phyloP scores from a whole-genome alignment of 2,113 vertebrate species.

The Phaethornis superciliosus region DNA sequence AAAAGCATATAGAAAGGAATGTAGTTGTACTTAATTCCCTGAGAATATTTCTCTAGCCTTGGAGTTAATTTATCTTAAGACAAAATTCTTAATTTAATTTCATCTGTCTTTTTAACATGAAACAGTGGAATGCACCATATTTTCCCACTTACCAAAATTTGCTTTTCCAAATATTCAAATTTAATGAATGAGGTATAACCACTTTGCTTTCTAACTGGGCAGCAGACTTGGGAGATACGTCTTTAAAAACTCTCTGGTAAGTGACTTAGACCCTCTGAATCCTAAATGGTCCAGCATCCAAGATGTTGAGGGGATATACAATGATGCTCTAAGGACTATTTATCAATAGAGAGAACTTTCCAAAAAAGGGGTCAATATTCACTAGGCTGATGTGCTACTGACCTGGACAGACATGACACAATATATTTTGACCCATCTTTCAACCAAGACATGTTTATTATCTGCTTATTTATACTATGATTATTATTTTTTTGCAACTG shows the following conservation, averaged over 20 bases:
- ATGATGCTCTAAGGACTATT: neutral
- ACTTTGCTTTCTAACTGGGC: neutral
- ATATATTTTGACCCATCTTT: neutral
- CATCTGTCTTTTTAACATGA: conserved; percentile 24
- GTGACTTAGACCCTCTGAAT: neutral
- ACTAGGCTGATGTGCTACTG: neutral
- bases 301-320: neutral
- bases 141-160: conserved; percentile 9
- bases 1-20: conserved; percentile 34
- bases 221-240: neutral
- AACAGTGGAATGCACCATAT: conserved; percentile 3
- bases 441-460: conserved; percentile 22
- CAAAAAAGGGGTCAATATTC: neutral
- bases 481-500: neutral
- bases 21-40: conserved; percentile 43
- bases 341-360: neutral
- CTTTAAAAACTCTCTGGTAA: neutral
- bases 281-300: neutral
- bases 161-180: neutral
- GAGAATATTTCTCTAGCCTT: conserved; percentile 30
- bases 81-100: conserved; percentile 45
- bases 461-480: conserved; percentile 11
- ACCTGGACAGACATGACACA: conserved; percentile 9
- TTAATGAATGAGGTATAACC: neutral
- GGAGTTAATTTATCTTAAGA: neutral